Base-by-base conservation (phyloP, 1,140 invertebrate genomes). In the Thaumetopoea pityocampa region DNA sequence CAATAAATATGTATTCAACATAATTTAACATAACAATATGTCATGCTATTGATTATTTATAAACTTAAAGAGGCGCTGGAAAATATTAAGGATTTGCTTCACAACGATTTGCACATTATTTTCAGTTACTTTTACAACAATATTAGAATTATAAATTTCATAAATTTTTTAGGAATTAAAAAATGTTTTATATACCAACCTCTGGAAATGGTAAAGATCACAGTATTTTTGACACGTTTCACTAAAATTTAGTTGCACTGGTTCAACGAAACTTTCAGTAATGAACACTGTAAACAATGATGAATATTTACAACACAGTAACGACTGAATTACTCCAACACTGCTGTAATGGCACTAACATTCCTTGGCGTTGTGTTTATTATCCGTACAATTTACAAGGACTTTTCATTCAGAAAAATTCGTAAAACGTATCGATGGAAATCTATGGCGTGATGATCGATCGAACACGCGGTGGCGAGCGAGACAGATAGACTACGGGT, bases 361-460 rank as follows among this genome's bases (percentile, higher is more conserved):
- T 53, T 54, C 17, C 11, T 4, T 38, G 35, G 29, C 26, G 38
- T 27, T 19, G 8, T 14, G 6, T 2, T 15, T 43, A 34, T 27
- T 42, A 28, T 41, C 22, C 7, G 18, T 32, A 16, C 26, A 42
- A 19, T 65, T 58, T 51, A 45, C 52, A 45, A 51, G 28, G 30
- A 67, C 70, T 80, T 77, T 77, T 77, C 71, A 73, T 74, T 73
- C 35, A 70, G 67, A 72, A 74, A 79, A 76, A 72, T 61, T 30
- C 37, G 61, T 52, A 58, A 60, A 67, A 67, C 61, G 53, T 50
- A 65, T 72, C 58, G 65, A 34, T 47, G 64, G 55, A 60, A 61
- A 65, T 53, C 54, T 47, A 59, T 49, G 37, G 53, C 54, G 52
- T 54, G 15, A 44, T 54, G 52, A 62, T 71, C 58, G 53, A 65